phyloP scores from a whole-genome alignment of 2,797 vertebrate genomes.

The Euthynnus affinis region DNA sequence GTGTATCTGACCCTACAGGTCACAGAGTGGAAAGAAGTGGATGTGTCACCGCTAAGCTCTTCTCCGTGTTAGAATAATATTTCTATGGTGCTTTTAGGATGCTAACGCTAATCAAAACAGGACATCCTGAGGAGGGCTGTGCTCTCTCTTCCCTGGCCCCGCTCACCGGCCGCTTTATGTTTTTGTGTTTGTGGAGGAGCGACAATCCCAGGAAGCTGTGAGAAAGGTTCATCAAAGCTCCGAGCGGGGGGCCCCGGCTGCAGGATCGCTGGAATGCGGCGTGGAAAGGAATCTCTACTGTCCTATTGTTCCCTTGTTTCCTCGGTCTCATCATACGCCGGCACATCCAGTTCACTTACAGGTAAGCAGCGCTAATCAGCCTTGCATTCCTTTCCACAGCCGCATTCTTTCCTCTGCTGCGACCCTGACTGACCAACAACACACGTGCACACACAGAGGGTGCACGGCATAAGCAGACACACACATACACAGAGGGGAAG shows the following conservation, averaged over 20 bases:
- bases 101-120: conserved; percentile 99
- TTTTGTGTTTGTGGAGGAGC: conserved; percentile 93
- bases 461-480: conserved; percentile 19
- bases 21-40: conserved; percentile 81
- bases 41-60: conserved; percentile 81
- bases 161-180: conserved; percentile 83
- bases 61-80: conserved; percentile 96
- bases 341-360: conserved; percentile 84
- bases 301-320: conserved; percentile 98
- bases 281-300: conserved; percentile 99
- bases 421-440: conserved; percentile 66
- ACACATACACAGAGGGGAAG: conserved; percentile 46
- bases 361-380: conserved; percentile 85
- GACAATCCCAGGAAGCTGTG: conserved; percentile 99
- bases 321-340: conserved; percentile 92
- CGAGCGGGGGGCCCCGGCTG: conserved; percentile 88
- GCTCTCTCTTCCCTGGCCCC: conserved; percentile 75
- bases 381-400: conserved; percentile 77
- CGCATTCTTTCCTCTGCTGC: conserved; percentile 77
- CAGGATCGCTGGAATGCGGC: conserved; percentile 92
- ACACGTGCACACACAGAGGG: conserved; percentile 33
- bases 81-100: conserved; percentile 95
- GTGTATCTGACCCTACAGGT: conserved; percentile 80
- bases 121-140: conserved; percentile 95
- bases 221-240: conserved; percentile 99